phyloP scores from a whole-genome alignment of 2,888 invertebrate species.

The Melitaea athalia region DNA sequence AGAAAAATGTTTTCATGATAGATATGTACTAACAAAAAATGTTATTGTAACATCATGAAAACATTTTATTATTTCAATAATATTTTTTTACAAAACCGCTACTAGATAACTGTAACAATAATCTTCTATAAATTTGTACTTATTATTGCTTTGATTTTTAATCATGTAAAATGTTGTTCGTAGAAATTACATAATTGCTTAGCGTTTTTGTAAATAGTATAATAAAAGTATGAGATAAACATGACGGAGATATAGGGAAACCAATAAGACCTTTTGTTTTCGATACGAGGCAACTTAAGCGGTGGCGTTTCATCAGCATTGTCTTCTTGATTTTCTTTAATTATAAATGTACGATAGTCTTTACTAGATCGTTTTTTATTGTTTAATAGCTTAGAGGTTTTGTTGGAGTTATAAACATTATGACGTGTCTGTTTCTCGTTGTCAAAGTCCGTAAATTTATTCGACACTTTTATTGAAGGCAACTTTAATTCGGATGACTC shows the following conservation, averaged over 20 bases:
- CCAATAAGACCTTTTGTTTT: constrained; percentile 63
- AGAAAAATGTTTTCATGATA: too few species aligned
- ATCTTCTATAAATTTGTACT: background rate
- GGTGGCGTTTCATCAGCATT: constrained; percentile 72
- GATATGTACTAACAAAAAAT: too few species aligned
- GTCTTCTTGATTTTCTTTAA: constrained; percentile 55
- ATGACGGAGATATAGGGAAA: background rate
- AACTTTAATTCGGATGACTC: constrained; percentile 52
- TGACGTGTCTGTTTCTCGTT: constrained; percentile 56
- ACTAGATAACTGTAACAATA: background rate
- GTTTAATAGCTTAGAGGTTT: constrained; percentile 60
- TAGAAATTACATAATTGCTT: background rate
- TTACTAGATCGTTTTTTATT: constrained; percentile 57
- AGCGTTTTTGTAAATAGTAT: background rate
- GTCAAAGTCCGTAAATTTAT: constrained; percentile 54
- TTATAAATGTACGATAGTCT: constrained; percentile 67
- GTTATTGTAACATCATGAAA: too few species aligned
- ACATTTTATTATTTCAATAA: background rate
- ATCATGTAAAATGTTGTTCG: background rate
- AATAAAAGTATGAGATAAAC: background rate
- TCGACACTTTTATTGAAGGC: constrained; percentile 65
- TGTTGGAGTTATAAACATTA: constrained; percentile 57
- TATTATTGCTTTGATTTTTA: background rate
- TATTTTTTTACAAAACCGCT: background rate
- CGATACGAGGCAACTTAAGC: constrained; percentile 74